Evolutionary conservation across 2,888 invertebrate genomes (phyloP), one percentile per base, ranked within the genome.

Genomic region (Coleophora deauratella): DNA sequence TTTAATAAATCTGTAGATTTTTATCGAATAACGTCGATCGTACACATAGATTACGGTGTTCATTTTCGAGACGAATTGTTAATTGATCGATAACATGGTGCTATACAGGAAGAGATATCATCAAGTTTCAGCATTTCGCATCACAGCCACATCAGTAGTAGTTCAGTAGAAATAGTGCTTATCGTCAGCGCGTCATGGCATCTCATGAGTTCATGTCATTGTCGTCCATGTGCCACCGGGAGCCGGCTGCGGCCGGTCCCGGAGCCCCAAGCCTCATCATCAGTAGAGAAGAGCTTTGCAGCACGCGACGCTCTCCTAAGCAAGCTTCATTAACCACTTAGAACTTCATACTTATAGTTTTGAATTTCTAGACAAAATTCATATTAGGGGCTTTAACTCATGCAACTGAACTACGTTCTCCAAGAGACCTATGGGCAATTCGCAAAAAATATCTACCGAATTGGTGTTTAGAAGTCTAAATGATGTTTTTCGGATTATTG

Each of bases 71-170:
- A 66, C 46, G 52, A 65, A 62, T 69, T 66, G 66, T 73, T 59
- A 57, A 71, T 72, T 58, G 64, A 70, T 74, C 65, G 74, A 76
- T 69, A 77, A 69, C 21, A 21, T 73, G 84, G 81, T 84, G 84
- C 84, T 81, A 80, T 62, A 4, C 21, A 21, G 21, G 71, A 61
- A 63, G 66, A 64, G 61, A 55, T 47, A 57, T 65, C 59, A 67
- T 56, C 44, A 59, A 66, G 62, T 62, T 59, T 72, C 57, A 62
- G 66, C 58, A 66, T 43, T 43, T 52, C 50, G 45, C 49, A 50
- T 59, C 70, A 72, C 68, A 59, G 64, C 65, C 67, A 66, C 68
- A 62, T 66, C 49, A 44, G 68, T 74, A 77, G 74, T 59, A 59
- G 21, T 57, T 75, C 74, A 76, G 57, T 74, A 77, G 72, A 57